A percentile compares a stretch with the other conserved stretches of the same genome.
phyloP scores from a whole-genome alignment of 2,113 vertebrate genomes.

The Dolichallabes microphthalmus region DNA sequence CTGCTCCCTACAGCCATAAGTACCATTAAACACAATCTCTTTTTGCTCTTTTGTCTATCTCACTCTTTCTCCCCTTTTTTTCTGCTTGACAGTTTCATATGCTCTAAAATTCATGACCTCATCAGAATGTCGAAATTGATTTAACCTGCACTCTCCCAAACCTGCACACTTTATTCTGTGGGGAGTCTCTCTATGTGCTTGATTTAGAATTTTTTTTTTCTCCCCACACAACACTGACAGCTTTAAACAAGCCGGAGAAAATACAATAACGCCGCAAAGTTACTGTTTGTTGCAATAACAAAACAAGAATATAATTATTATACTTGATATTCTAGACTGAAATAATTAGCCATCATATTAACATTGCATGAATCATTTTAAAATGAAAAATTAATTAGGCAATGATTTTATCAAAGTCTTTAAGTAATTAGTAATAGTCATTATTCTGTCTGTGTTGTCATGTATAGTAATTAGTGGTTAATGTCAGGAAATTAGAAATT shows the following conservation, averaged over 20 bases:
- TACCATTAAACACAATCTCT: conserved; percentile 67
- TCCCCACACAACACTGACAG: conserved; percentile 43
- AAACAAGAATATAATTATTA: conserved; percentile 27
- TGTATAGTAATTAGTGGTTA: neutral
- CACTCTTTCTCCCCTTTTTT: conserved; percentile 30
- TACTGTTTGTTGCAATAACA: conserved; percentile 8
- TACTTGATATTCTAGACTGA: neutral
- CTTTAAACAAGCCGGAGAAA: conserved; percentile 54
- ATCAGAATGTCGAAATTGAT: conserved; percentile 70
- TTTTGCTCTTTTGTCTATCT: conserved; percentile 65
- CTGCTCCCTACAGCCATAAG: conserved; percentile 65
- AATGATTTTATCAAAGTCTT: neutral
- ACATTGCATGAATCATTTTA: neutral
- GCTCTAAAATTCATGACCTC: conserved; percentile 70
- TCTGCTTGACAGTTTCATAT: conserved; percentile 64
- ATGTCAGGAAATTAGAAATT: neutral
- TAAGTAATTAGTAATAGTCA: neutral
- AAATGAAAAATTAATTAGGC: neutral
- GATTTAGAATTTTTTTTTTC: conserved; percentile 44
- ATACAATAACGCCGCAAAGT: conserved; percentile 8
- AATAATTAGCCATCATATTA: neutral
- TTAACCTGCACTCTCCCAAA: conserved; percentile 64
- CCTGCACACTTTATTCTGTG: conserved; percentile 51
- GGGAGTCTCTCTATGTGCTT: conserved; percentile 53
- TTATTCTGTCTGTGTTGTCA: neutral